Evolutionary conservation across 2,888 invertebrate species (phyloP).

Genomic region (Polyploca ridens): DNA sequence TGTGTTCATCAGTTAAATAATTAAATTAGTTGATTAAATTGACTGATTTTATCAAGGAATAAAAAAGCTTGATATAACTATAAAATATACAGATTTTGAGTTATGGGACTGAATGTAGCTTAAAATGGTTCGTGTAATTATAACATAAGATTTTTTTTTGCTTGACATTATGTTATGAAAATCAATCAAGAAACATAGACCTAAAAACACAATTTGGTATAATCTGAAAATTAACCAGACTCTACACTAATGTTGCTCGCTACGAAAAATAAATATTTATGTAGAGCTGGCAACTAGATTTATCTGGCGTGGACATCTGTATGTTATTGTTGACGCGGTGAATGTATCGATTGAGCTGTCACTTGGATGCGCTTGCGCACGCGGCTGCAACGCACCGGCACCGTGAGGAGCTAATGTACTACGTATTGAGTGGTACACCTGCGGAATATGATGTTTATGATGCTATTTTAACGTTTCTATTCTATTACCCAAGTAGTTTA

Average conservation of each 20-base stretch:
- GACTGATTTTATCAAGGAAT: too few species aligned
- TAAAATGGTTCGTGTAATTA: too few species aligned
- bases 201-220: neutral
- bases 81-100: too few species aligned
- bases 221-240: neutral
- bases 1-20: too few species aligned
- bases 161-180: too few species aligned
- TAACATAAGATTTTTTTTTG: too few species aligned
- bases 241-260: neutral
- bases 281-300: slow-evolving; percentile 18
- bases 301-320: slow-evolving; percentile 12
- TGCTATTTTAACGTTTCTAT: slow-evolving; percentile 6
- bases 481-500: neutral
- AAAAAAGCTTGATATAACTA: too few species aligned
- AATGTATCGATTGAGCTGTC: slow-evolving; percentile 20
- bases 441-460: slow-evolving; percentile 7
- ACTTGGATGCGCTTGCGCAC: slow-evolving; percentile 13
- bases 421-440: slow-evolving; percentile 13
- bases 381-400: slow-evolving; percentile 7
- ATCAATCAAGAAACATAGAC: too few species aligned
- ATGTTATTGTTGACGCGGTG: slow-evolving; percentile 19
- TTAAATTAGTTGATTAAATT: too few species aligned
- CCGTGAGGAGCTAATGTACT: slow-evolving; percentile 15
- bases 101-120: too few species aligned
- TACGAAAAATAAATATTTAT: slow-evolving; percentile 11